Evolutionary conservation across 2,113 vertebrate genomes (phyloP).

Genomic region (Caranx ignobilis): DNA sequence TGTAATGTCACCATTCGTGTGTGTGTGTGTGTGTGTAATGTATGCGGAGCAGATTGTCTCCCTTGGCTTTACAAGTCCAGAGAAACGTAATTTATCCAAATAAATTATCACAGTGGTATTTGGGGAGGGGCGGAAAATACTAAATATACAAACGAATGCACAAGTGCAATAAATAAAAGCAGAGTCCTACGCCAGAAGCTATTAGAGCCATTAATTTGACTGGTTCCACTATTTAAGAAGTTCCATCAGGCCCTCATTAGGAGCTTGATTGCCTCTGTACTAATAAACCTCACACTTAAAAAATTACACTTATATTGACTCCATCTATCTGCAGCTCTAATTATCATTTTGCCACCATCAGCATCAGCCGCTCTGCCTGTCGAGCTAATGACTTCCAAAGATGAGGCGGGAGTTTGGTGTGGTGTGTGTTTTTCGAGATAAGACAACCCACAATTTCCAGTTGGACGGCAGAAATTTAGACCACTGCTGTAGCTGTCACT

Average conservation of each 20-base stretch:
- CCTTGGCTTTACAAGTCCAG: conserved; percentile 40
- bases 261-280: conserved; percentile 79
- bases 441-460: background rate
- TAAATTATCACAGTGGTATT: conserved; percentile 42
- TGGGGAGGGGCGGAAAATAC: conserved; percentile 7
- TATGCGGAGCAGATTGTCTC: conserved; percentile 25
- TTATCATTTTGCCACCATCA: conserved; percentile 79
- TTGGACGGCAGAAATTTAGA: background rate
- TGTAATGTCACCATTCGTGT: background rate
- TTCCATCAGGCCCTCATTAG: conserved; percentile 78
- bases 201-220: conserved; percentile 73
- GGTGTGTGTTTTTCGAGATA: background rate
- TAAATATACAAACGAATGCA: conserved; percentile 62
- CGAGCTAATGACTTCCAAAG: conserved; percentile 64
- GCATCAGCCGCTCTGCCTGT: conserved; percentile 62
- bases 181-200: conserved; percentile 57
- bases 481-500: background rate
- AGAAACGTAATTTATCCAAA: conserved; percentile 37
- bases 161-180: conserved; percentile 61
- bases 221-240: conserved; percentile 66
- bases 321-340: conserved; percentile 78
- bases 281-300: conserved; percentile 81
- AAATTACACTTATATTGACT: conserved; percentile 83
- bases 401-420: conserved; percentile 6
- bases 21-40: conserved; percentile 18